phyloP scores from a whole-genome alignment of 92 coral and sea anemone genomes.

The Epizoanthus ramosus region DNA sequence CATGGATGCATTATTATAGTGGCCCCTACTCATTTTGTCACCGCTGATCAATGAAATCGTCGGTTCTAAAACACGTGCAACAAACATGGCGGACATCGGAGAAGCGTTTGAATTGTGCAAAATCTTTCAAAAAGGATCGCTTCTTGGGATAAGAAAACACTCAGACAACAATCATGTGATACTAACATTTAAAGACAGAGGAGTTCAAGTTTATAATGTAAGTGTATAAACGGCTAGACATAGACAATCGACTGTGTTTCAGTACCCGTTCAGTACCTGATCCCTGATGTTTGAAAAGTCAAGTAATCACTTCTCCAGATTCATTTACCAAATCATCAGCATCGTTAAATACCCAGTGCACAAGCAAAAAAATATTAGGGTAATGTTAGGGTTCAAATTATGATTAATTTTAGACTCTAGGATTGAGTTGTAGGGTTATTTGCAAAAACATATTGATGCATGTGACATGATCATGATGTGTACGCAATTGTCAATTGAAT shows the following conservation, averaged over 20 bases:
- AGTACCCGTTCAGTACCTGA: no score
- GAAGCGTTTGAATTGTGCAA: constrained; percentile 80
- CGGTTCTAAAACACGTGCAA: constrained; percentile 55
- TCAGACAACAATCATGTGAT: constrained; percentile 69
- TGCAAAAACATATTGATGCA: no score
- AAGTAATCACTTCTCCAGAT: no score
- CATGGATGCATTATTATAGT: neutral
- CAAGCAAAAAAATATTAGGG: no score
- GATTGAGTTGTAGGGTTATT: neutral
- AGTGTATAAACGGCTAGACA: constrained; percentile 39
- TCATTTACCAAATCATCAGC: no score
- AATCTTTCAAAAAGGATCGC: constrained; percentile 67
- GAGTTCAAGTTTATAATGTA: constrained; percentile 90
- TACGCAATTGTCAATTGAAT: no score
- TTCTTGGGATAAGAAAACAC: constrained; percentile 81
- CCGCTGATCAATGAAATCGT: constrained; percentile 24
- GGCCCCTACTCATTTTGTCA: constrained; percentile 1
- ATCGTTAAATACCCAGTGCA: no score
- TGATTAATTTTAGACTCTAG: neutral
- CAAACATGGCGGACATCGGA: constrained; percentile 91
- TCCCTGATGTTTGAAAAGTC: no score
- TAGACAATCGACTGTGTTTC: neutral
- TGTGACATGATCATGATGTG: no score
- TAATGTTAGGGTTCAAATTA: neutral
- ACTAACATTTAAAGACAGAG: constrained; percentile 83